Percentiles rank a stretch among this genome's conserved stretches.
These are phyloP conservation scores for Polia nebulosa DNA, from an alignment of 2,888 invertebrate species.

Conservation along the genomic window DNA sequence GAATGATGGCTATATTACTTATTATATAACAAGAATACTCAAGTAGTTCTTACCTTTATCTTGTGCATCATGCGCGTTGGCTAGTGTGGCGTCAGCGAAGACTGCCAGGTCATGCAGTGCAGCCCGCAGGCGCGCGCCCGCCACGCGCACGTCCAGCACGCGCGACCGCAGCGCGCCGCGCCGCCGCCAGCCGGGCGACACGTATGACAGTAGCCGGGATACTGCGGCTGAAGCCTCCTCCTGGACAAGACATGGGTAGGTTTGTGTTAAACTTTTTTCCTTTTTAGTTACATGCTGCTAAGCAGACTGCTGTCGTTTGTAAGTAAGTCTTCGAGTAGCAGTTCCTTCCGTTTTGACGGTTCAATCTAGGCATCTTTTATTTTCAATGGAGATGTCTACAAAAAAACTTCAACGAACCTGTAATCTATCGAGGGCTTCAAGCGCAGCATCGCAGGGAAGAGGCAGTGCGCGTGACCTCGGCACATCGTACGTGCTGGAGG, in stretches of 20 bases:
- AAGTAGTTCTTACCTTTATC: constrained; percentile 92
- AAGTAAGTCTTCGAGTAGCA: not conserved
- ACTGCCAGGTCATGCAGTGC: constrained; percentile 96
- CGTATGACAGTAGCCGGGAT: constrained; percentile 93
- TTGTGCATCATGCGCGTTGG: constrained; percentile 95
- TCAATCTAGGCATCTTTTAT: no score
- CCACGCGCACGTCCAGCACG: constrained; percentile 95
- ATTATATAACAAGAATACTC: not conserved
- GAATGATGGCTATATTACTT: not conserved
- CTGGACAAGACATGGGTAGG: constrained; percentile 64
- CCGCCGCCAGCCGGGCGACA: constrained; percentile 95
- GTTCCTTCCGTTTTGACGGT: not conserved
- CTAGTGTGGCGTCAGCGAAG: constrained; percentile 96
- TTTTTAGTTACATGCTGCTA: no score
- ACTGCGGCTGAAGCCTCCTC: constrained; percentile 96
- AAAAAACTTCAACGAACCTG: constrained; percentile 86
- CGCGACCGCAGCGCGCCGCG: constrained; percentile 95
- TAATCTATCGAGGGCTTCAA: constrained; percentile 87
- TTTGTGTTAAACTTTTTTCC: not conserved
- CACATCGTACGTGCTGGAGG: constrained; percentile 89
- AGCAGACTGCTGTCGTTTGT: not conserved
- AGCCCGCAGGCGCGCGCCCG: constrained; percentile 94
- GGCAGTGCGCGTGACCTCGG: constrained; percentile 87
- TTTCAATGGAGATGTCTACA: not conserved
- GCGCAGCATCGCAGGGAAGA: constrained; percentile 87